Percentiles rank a stretch among this genome's conserved stretches.
Evolutionary conservation across 1,140 invertebrate species (phyloP).

Genomic region (Cyclina sinensis): DNA sequence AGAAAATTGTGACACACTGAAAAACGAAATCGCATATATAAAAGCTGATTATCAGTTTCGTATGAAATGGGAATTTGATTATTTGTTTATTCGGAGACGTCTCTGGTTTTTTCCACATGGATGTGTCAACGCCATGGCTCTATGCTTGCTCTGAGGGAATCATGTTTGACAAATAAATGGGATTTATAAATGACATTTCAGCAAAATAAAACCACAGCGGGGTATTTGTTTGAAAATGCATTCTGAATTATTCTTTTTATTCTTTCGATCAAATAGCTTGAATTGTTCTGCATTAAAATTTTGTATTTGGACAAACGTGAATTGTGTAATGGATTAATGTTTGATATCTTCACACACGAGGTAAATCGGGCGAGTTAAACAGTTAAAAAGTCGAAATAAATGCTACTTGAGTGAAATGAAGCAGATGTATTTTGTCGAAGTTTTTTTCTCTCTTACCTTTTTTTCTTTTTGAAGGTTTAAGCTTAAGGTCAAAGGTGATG

Average conservation of each 20-base stretch:
- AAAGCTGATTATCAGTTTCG: neutral
- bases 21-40: too few relatives aligned
- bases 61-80: neutral
- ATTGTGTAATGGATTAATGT: conserved; percentile 43
- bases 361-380: conserved; percentile 3
- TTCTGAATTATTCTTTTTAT: conserved; percentile 45
- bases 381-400: neutral
- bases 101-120: neutral
- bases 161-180: conserved; percentile 54
- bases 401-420: neutral
- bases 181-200: conserved; percentile 32
- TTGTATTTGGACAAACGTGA: conserved; percentile 4
- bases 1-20: too few relatives aligned
- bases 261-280: conserved; percentile 41
- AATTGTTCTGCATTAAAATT: conserved; percentile 21
- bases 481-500: too few relatives aligned
- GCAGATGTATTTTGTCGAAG: neutral
- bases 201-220: conserved; percentile 37
- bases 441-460: too few relatives aligned
- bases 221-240: conserved; percentile 45
- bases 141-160: conserved; percentile 2
- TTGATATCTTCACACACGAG: neutral
- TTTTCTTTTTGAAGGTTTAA: too few relatives aligned
- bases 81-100: neutral
- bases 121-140: conserved; percentile 19